These are phyloP conservation scores for Volucella inanis DNA, from an alignment of 2,888 invertebrate genomes.

Conservation along the genomic window DNA sequence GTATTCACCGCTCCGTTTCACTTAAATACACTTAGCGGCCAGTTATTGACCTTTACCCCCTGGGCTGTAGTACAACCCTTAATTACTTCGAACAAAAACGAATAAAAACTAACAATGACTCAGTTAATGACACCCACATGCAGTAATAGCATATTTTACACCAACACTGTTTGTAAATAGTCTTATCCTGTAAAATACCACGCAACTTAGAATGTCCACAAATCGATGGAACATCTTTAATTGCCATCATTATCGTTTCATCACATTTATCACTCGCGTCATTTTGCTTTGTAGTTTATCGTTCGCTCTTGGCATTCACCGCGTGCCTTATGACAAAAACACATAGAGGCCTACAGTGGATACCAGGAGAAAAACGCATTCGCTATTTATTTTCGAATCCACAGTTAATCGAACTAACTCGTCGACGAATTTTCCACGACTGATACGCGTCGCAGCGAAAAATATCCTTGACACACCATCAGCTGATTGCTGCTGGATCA, in stretches of 20 bases:
- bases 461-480: slow-evolving; percentile 41
- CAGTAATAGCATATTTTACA: background rate
- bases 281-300: slow-evolving; percentile 82
- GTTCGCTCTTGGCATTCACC: slow-evolving; percentile 99
- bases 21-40: background rate
- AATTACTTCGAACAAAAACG: background rate
- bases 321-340: slow-evolving; percentile 97
- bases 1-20: background rate
- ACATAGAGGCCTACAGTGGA: slow-evolving; percentile 98
- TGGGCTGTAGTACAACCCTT: background rate
- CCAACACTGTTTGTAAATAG: slow-evolving; percentile 1
- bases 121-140: slow-evolving; percentile 30
- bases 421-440: slow-evolving; percentile 45
- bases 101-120: slow-evolving; percentile 31
- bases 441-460: slow-evolving; percentile 28
- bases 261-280: background rate
- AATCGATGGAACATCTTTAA: background rate
- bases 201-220: too few species aligned
- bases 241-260: background rate
- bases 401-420: background rate
- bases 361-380: slow-evolving; percentile 91
- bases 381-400: background rate
- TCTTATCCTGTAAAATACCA: too few species aligned
- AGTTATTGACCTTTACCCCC: background rate
- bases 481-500: slow-evolving; percentile 56